Conservation (phyloP, 1,140 invertebrate genomes). For the Drosophila chauvacae region DNA sequence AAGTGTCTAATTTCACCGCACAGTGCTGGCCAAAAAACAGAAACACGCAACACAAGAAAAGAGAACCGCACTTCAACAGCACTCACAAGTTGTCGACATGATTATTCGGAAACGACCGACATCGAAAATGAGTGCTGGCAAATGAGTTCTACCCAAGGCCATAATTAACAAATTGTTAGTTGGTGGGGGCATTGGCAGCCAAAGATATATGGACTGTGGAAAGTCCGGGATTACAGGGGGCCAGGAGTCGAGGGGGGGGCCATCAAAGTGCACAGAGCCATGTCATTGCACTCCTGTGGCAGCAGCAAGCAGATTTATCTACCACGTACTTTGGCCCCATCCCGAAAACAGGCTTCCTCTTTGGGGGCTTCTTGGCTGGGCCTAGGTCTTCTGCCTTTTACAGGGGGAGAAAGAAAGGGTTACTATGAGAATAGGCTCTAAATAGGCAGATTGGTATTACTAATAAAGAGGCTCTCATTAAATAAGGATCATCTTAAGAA, state of each 20-base stretch:
- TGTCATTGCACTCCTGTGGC: constrained; percentile 70
- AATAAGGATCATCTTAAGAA: neutral
- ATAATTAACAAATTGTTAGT: constrained; percentile 63
- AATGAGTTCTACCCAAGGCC: constrained; percentile 50
- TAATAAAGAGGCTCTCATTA: neutral
- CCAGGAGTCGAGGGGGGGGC: constrained; percentile 7
- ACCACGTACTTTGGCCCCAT: constrained; percentile 73
- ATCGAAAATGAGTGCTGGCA: constrained; percentile 15
- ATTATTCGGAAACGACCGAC: constrained; percentile 16
- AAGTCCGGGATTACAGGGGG: neutral
- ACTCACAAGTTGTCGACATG: constrained; percentile 49
- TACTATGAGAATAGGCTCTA: neutral
- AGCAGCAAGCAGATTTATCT: constrained; percentile 68
- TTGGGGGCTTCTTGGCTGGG: constrained; percentile 50
- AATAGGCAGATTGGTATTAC: too few relatives aligned
- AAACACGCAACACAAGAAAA: constrained; percentile 16
- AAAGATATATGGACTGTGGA: constrained; percentile 7
- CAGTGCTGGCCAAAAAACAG: constrained; percentile 19
- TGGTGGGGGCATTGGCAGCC: neutral
- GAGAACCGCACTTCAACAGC: constrained; percentile 22
- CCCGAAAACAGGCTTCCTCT: constrained; percentile 73
- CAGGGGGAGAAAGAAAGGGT: constrained; percentile 16
- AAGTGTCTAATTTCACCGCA: constrained; percentile 76
- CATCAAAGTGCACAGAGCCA: constrained; percentile 43
- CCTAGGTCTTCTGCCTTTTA: constrained; percentile 39